These are phyloP conservation scores for Botia almorhae DNA, from an alignment of 2,797 vertebrate genomes.

Conservation along the genomic window DNA sequence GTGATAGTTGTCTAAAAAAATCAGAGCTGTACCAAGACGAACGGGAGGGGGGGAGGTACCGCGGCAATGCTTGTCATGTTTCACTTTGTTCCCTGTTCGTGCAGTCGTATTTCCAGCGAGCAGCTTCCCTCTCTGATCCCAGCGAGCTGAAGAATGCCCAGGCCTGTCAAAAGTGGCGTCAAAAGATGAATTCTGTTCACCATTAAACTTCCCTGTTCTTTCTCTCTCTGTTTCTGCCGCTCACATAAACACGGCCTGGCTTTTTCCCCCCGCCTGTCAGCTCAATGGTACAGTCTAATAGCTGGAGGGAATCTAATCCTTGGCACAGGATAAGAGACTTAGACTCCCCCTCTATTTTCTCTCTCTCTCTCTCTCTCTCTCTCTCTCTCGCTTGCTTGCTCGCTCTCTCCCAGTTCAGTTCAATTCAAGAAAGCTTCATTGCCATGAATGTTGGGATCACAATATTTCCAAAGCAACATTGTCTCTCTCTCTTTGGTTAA, in stretches of 20 bases:
- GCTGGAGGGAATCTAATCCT: constrained; percentile 81
- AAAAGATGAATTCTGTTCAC: constrained; percentile 52
- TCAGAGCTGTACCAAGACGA: constrained; percentile 63
- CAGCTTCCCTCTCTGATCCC: constrained; percentile 37
- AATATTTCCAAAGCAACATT: constrained; percentile 42
- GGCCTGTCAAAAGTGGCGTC: constrained; percentile 49
- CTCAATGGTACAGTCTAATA: constrained; percentile 80
- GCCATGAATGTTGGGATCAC: constrained; percentile 43
- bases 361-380: constrained; percentile 35
- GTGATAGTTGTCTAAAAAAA: constrained; percentile 76
- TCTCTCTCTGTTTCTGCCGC: constrained; percentile 28
- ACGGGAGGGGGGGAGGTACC: constrained; percentile 20
- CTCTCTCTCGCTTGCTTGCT: background rate
- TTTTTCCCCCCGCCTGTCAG: constrained; percentile 68
- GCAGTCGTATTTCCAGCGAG: constrained; percentile 10
- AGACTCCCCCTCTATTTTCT: constrained; percentile 61
- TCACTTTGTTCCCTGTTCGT: constrained; percentile 17
- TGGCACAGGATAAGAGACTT: constrained; percentile 75
- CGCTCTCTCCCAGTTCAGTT: constrained; percentile 22
- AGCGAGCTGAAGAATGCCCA: constrained; percentile 53
- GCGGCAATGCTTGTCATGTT: constrained; percentile 58
- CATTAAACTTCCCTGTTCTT: constrained; percentile 50
- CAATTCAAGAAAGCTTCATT: constrained; percentile 56
- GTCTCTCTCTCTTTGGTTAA: constrained; percentile 65
- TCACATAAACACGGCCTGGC: constrained; percentile 46